Percentiles rank a stretch among this genome's conserved stretches.
phyloP scores from a whole-genome alignment of 1,140 invertebrate genomes.

The Hestina assimilis region DNA sequence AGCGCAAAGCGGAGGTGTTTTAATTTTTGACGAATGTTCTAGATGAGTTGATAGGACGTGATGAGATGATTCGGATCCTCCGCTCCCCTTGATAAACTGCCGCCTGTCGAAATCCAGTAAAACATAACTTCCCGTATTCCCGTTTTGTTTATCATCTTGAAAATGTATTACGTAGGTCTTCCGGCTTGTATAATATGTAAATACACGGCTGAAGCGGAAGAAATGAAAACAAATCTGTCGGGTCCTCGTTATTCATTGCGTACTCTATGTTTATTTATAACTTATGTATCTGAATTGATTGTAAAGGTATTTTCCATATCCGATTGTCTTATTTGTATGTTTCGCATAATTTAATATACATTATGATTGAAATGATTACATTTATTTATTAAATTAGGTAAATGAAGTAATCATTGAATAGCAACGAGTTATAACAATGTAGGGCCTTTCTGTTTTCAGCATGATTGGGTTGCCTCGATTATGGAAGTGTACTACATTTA shows the following conservation, averaged over 20 bases:
- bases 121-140: constrained; percentile 59
- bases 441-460: too few relatives aligned
- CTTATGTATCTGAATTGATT: constrained; percentile 8
- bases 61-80: constrained; percentile 34
- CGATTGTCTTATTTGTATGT: too few relatives aligned
- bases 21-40: constrained; percentile 50
- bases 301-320: background rate
- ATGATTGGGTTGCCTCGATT: too few relatives aligned
- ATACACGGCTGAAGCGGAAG: constrained; percentile 55
- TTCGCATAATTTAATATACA: background rate
- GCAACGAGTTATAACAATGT: too few relatives aligned
- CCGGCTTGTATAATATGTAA: constrained; percentile 63
- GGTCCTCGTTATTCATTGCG: constrained; percentile 37
- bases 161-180: constrained; percentile 61
- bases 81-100: constrained; percentile 33
- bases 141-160: constrained; percentile 64
- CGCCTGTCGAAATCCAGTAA: constrained; percentile 49
- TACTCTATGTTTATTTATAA: constrained; percentile 31
- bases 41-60: constrained; percentile 37
- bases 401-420: too few relatives aligned
- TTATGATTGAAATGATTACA: too few relatives aligned
- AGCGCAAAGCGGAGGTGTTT: constrained; percentile 27
- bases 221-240: constrained; percentile 63
- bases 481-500: too few relatives aligned
- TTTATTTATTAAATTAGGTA: too few relatives aligned